Conservation (phyloP, 2,797 vertebrate species). For the Rhynchonycteris naso region DNA sequence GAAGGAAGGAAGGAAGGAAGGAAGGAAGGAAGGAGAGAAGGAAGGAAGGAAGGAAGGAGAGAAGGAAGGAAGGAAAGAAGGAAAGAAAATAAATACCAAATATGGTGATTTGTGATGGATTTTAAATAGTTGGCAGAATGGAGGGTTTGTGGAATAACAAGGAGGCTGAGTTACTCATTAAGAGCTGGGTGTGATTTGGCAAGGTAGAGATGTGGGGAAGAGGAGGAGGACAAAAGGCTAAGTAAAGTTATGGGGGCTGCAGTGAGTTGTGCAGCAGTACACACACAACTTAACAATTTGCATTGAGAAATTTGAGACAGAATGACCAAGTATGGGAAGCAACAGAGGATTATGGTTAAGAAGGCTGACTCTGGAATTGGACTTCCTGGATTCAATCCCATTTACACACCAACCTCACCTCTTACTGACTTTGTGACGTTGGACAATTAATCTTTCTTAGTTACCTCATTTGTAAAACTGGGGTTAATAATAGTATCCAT, state of each 20-base stretch:
- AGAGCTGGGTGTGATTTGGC: constrained; percentile 11
- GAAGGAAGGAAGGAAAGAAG: neutral
- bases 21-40: no score
- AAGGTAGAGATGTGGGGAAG: neutral
- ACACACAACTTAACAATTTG: neutral
- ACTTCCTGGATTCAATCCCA: neutral
- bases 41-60: neutral
- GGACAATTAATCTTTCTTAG: neutral
- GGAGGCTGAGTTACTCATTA: neutral
- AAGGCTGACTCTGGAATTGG: neutral
- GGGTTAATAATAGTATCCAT: neutral
- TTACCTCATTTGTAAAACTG: neutral
- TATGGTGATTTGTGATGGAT: neutral
- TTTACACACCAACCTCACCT: no score
- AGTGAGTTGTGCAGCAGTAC: neutral
- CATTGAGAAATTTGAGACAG: neutral
- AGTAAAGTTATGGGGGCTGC: neutral
- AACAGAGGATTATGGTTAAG: neutral
- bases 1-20: neutral
- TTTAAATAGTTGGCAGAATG: constrained; percentile 33
- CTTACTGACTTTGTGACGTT: neutral
- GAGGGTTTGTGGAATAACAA: constrained; percentile 24
- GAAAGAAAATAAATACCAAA: neutral
- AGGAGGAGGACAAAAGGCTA: neutral
- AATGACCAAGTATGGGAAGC: neutral